phyloP scores from a whole-genome alignment of 2,113 vertebrate genomes.

The Ciconia stormi region DNA sequence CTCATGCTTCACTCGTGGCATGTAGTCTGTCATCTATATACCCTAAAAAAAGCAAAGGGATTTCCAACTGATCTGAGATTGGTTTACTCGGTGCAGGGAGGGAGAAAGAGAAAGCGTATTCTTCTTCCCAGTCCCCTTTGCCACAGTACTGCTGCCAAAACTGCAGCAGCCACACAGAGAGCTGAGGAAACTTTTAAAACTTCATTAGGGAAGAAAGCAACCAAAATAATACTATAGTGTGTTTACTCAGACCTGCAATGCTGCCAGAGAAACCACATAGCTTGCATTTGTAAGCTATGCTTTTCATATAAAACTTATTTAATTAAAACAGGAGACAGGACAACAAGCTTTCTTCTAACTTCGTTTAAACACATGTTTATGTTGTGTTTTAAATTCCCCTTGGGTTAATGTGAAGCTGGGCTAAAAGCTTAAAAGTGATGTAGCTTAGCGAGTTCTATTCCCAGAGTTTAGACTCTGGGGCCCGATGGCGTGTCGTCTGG shows the following conservation, averaged over 20 bases:
- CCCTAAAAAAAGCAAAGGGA: not conserved
- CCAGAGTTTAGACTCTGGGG: not conserved
- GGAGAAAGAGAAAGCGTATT: not conserved
- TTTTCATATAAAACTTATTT: constrained; percentile 74
- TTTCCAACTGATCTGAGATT: not conserved
- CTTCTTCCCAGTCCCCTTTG: constrained; percentile 28
- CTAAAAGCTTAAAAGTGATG: constrained; percentile 50
- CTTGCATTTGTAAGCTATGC: constrained; percentile 68
- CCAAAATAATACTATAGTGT: constrained; percentile 75
- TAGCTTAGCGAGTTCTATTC: constrained; percentile 4
- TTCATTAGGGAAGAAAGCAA: constrained; percentile 79
- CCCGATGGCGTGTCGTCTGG: not conserved
- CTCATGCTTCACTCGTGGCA: not conserved
- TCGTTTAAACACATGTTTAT: constrained; percentile 70
- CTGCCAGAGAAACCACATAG: constrained; percentile 75
- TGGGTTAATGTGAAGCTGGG: constrained; percentile 53
- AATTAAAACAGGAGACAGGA: constrained; percentile 74
- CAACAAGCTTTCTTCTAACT: constrained; percentile 72
- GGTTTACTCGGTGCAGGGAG: not conserved
- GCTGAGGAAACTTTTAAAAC: constrained; percentile 77
- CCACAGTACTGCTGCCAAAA: constrained; percentile 67
- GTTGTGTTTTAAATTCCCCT: constrained; percentile 66
- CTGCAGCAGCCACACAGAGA: constrained; percentile 78
- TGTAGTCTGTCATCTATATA: not conserved
- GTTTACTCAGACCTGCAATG: constrained; percentile 68